Evolutionary conservation across 2,888 invertebrate species (phyloP).

Genomic region (Hypomecis punctinalis): DNA sequence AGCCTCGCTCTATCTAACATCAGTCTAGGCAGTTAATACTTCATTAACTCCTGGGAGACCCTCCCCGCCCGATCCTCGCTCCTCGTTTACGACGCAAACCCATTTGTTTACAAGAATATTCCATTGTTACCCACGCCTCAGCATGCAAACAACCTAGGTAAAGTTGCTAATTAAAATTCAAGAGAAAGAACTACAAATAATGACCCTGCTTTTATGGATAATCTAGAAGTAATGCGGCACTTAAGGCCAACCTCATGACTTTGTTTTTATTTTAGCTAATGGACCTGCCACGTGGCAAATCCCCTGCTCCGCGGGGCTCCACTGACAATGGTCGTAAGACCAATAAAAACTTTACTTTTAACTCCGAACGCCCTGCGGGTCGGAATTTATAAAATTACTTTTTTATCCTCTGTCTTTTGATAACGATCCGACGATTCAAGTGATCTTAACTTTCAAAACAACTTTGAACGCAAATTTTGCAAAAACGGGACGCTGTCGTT

Average conservation of each 20-base stretch:
- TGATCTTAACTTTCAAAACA: conserved; percentile 25
- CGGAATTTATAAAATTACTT: conserved; percentile 33
- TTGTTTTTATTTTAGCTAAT: conserved; percentile 42
- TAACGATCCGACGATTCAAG: conserved; percentile 30
- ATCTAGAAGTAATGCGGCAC: conserved; percentile 38
- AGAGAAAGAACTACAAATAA: conserved; percentile 35
- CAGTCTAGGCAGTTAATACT: conserved; percentile 41
- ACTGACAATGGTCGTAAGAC: conserved; percentile 38
- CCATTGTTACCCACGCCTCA: conserved; percentile 35
- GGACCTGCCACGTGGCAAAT: conserved; percentile 34
- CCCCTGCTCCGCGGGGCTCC: conserved; percentile 28
- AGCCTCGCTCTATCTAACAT: conserved; percentile 35
- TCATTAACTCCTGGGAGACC: conserved; percentile 38
- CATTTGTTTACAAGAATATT: conserved; percentile 43
- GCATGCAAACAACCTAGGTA: conserved; percentile 24
- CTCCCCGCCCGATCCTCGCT: conserved; percentile 23
- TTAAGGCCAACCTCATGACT: conserved; percentile 34
- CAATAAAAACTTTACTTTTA: conserved; percentile 42
- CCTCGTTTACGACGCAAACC: conserved; percentile 38
- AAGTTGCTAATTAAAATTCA: conserved; percentile 32
- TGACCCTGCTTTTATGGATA: conserved; percentile 32
- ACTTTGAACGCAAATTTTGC: conserved; percentile 20
- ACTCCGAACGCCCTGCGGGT: conserved; percentile 20
- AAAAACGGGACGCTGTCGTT: conserved; percentile 1
- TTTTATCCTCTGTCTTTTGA: conserved; percentile 33